Evolutionary conservation across 2,113 vertebrate species (phyloP), one percentile per base, ranked within the genome.

Genomic region (Ondatra zibethicus): DNA sequence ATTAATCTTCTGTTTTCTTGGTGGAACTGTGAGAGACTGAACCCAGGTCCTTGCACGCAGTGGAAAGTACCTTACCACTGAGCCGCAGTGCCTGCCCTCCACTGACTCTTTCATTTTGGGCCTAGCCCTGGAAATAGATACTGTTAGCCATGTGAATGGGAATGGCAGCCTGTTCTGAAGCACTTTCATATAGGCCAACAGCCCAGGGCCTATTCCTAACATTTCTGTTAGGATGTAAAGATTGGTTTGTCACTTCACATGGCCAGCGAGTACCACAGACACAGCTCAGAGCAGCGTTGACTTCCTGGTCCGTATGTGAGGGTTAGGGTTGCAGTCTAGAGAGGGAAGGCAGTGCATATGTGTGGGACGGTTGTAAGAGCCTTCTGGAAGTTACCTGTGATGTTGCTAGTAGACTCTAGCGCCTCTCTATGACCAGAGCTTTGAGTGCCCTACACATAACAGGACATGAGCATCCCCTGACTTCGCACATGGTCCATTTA

Each of bases 351-450:
- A 10, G 55, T 27, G 19, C 3, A 10, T 45, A 5, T 42, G 39
- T 61, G 13, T 63, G 39, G 42, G 25, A 39, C 31, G 36, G 65
- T 23, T 94, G 19, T 45, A 52, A 82, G 45, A 58, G 23, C 29
- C 52, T 92, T 63, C 92, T 73, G 63, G 65, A 70, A 14, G 68
- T 84, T n/a, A 19, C 66, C 52, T 61, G 89, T 77, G 66, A 61
- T 12, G 65, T 33, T 45, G 39, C 66, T 25, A 5, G 23, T 52
- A 25, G 6, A 45, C 6, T 42, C 58, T 0, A 45, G 25, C 7
- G 7, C 45, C 45, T 70, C 63, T 61, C n/a, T 42, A 13, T 94
- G 21, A 39, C 27, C 61, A 47, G 52, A 21, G 23, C 5, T 0
- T 10, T 42, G 70, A 42, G n/a, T 7, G 12, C 2, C 25, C 13